Conservation (phyloP, 1,140 invertebrate species). For the Calephelis virginiensis region DNA sequence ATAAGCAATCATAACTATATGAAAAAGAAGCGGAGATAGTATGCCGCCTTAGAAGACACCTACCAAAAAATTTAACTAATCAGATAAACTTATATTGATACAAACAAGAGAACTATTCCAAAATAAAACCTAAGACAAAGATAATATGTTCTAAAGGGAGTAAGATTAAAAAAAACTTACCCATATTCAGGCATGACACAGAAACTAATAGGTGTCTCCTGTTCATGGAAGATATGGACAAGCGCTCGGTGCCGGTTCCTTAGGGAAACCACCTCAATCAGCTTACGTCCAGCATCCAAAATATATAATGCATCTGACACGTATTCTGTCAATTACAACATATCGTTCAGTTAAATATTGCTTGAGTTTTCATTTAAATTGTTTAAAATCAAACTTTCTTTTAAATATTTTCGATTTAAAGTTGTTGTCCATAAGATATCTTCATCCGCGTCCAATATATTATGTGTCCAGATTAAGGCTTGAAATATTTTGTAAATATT, state of each 20-base stretch:
- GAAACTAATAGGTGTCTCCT: constrained; percentile 80
- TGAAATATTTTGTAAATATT: too few species aligned
- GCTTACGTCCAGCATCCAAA: constrained; percentile 78
- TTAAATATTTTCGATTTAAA: not conserved
- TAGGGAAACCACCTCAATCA: constrained; percentile 81
- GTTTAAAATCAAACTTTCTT: too few species aligned
- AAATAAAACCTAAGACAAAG: not conserved
- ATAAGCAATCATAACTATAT: too few species aligned
- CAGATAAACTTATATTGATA: too few species aligned
- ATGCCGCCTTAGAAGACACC: too few species aligned
- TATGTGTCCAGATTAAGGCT: too few species aligned
- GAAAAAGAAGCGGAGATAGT: too few species aligned
- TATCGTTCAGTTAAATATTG: not conserved
- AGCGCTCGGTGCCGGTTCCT: constrained; percentile 77
- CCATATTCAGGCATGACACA: constrained; percentile 82
- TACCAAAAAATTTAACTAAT: too few species aligned
- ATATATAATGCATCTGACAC: constrained; percentile 84
- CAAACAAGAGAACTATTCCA: not conserved
- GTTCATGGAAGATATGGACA: constrained; percentile 76
- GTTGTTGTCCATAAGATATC: not conserved
- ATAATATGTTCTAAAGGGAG: constrained; percentile 3
- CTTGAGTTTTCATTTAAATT: too few species aligned
- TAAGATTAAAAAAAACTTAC: constrained; percentile 51
- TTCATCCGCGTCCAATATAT: too few species aligned
- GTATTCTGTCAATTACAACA: constrained; percentile 74